These are phyloP conservation scores for Syngnathoides biaculeatus DNA, from an alignment of 2,113 vertebrate genomes.

Conservation along the genomic window DNA sequence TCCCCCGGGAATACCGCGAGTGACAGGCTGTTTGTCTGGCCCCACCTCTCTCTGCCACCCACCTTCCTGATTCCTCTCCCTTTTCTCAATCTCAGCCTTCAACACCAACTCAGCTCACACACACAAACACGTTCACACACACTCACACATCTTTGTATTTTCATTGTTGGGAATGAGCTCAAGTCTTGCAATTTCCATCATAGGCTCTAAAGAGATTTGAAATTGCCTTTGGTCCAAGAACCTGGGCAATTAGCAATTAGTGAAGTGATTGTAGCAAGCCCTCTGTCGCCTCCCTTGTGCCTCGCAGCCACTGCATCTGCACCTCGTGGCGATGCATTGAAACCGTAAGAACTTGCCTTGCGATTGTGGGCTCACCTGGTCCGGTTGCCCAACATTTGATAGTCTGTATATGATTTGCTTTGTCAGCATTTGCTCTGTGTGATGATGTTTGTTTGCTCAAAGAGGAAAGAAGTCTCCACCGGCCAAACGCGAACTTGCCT, in stretches of 20 bases:
- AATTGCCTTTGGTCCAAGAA: conserved; percentile 70
- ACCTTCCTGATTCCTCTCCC: conserved; percentile 22
- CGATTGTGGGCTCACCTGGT: conserved; percentile 9
- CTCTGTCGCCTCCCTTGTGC: conserved; percentile 36
- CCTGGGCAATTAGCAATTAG: conserved; percentile 72
- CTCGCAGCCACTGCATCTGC: conserved; percentile 38
- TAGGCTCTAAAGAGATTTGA: conserved; percentile 68
- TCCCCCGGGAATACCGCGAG: conserved; percentile 61
- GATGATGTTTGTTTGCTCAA: neutral
- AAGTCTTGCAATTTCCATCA: conserved; percentile 66
- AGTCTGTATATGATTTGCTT: conserved; percentile 7
- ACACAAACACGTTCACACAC: conserved; percentile 22
- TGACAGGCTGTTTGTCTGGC: conserved; percentile 75
- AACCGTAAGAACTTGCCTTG: conserved; percentile 39
- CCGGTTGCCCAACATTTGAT: conserved; percentile 27
- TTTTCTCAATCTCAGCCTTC: conserved; percentile 43
- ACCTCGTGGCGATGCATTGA: conserved; percentile 34
- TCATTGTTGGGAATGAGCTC: conserved; percentile 35
- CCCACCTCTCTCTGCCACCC: conserved; percentile 21
- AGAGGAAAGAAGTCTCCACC: neutral
- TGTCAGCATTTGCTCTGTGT: conserved; percentile 18
- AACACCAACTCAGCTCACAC: neutral
- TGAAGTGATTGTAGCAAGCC: conserved; percentile 61
- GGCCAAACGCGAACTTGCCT: conserved; percentile 4
- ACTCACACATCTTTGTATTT: conserved; percentile 25